Evolutionary conservation across 2,888 invertebrate genomes (phyloP), one percentile per base, ranked within the genome.

Genomic region (Apeira syringaria): DNA sequence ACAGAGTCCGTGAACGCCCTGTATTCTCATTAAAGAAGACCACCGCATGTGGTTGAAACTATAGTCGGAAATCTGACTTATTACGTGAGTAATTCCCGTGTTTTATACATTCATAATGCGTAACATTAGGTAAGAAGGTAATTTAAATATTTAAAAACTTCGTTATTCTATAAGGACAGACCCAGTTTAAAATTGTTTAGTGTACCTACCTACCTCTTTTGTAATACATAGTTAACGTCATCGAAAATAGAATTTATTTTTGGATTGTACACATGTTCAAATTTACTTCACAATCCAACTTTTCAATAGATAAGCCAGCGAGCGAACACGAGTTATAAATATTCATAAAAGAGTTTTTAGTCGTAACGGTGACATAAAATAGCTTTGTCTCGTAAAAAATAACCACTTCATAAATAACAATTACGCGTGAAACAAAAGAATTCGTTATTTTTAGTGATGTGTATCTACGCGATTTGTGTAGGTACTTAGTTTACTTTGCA

Each of bases 331-430:
- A 22, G 26, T 15, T 45, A 75, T 83, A 60, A 65, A 83, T 84
- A 84, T 85, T 82, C 76, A 86, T 73, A 52, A 17, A 32, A 5
- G 8, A 70, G 78, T 82, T 86, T 85, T 85, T 84, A 84, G 60
- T 66, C 76, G 80, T 78, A 80, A 79, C 81, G 74, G 81, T 77
- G 80, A 80, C 85, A 80, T 78, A 79, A 80, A 78, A 81, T 77
- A 67, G 71, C 60, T 78, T 83, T 83, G 82, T 83, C 68, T 61
- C 53, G 56, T 79, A 83, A 86, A 74, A 88, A 88, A 85, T 79
- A 69, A 62, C 65, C 3, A 56, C 67, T 74, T 77, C 75, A 73
- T 68, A 77, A 80, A 75, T 82, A 78, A 81, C 74, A 79, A 72
- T 68, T 67, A 53, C 17, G 41, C 49, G 37, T 29, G 50, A 65